Conservation (phyloP, 1,140 invertebrate genomes). For the Pseudachorutes palmiensis region DNA sequence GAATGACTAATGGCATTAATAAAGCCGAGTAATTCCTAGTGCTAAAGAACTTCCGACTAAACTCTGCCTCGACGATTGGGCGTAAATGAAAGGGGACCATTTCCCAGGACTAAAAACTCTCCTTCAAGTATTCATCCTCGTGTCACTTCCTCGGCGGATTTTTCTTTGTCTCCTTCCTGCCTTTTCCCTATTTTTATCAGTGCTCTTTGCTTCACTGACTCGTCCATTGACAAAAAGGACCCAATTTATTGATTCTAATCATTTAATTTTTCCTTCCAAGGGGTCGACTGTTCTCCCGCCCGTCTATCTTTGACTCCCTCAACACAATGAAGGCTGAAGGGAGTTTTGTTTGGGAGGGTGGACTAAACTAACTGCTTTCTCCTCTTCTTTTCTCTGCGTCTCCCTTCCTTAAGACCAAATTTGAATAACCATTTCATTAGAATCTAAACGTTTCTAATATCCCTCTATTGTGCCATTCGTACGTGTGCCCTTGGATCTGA, state of each 20-base stretch:
- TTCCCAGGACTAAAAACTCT: too few species aligned
- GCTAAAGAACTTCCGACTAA: neutral
- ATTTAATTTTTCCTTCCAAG: constrained; percentile 36
- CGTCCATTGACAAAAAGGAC: constrained; percentile 38
- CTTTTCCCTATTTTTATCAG: constrained; percentile 15
- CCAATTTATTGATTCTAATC: constrained; percentile 39
- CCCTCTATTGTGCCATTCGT: too few species aligned
- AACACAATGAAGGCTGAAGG: neutral
- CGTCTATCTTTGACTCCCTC: too few species aligned
- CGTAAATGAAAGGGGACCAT: too few species aligned
- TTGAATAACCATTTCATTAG: neutral
- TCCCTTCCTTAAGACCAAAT: neutral
- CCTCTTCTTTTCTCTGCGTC: neutral
- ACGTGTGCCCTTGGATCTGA: too few species aligned
- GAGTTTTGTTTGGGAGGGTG: neutral
- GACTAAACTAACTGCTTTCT: neutral
- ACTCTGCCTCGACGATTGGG: too few species aligned
- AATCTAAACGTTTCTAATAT: too few species aligned
- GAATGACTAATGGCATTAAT: constrained; percentile 9
- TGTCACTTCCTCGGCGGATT: too few species aligned
- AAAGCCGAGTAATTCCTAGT: neutral
- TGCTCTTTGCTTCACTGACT: constrained; percentile 38
- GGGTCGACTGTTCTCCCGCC: too few species aligned
- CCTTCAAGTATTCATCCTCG: too few species aligned
- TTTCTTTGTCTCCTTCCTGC: too few species aligned